Percentiles rank a stretch among this genome's conserved stretches.
Conservation (phyloP, 1,140 invertebrate genomes). For the Euborellia annulipes region DNA sequence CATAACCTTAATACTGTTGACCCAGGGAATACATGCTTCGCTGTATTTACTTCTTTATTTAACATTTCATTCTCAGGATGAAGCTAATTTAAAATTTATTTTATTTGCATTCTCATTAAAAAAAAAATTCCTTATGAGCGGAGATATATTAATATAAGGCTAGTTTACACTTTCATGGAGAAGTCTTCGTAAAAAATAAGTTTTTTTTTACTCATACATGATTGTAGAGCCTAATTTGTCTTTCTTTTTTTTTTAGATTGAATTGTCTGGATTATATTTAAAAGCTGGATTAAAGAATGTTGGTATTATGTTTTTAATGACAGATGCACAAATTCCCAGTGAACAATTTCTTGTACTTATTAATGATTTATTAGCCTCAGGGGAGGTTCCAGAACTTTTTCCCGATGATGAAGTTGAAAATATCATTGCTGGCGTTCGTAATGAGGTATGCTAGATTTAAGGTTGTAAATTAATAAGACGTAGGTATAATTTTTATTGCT, state of each 20-base stretch:
- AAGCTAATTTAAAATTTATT: too few species aligned
- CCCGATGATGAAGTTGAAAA: conserved; percentile 93
- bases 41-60: too few species aligned
- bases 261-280: conserved; percentile 69
- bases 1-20: too few species aligned
- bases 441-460: conserved; percentile 62
- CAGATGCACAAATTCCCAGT: conserved; percentile 88
- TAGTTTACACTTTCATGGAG: neutral
- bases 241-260: conserved; percentile 36
- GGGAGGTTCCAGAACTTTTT: conserved; percentile 89
- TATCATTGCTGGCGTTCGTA: conserved; percentile 73
- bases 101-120: too few species aligned
- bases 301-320: conserved; percentile 90
- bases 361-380: conserved; percentile 88
- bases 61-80: too few species aligned
- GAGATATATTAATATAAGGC: neutral
- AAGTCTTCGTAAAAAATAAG: neutral
- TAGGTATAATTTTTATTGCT: too few species aligned
- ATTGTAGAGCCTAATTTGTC: neutral
- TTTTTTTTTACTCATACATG: neutral
- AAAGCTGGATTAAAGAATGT: conserved; percentile 89
- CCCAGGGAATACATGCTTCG: too few species aligned
- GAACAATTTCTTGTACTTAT: conserved; percentile 91
- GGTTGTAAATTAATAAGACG: too few species aligned
- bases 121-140: too few species aligned